A percentile compares a stretch with the other conserved stretches of the same genome.
Evolutionary conservation across 2,113 vertebrate species (phyloP).

Genomic region (Sorex fumeus): DNA sequence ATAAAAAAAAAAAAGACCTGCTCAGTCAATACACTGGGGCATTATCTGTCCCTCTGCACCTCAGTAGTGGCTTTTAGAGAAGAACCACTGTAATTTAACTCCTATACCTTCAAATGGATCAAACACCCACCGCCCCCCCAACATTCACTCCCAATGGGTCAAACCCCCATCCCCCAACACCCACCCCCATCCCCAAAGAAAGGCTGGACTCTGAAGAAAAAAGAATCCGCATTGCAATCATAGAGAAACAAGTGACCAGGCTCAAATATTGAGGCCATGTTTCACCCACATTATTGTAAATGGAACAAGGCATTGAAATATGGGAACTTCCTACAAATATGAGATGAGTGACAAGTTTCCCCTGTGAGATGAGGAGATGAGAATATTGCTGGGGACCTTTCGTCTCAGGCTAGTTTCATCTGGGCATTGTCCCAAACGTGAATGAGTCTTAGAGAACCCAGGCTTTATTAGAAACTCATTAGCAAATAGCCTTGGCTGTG

Average conservation of each 20-base stretch:
- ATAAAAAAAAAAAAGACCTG: background rate
- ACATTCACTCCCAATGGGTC: background rate
- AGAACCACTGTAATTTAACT: background rate
- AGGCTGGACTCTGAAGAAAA: background rate
- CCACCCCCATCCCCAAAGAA: slow-evolving; percentile 20
- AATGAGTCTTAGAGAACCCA: slow-evolving; percentile 75
- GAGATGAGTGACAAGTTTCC: slow-evolving; percentile 17
- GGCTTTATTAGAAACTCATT: slow-evolving; percentile 81
- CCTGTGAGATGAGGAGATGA: slow-evolving; percentile 7
- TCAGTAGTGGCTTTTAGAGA: slow-evolving; percentile 15
- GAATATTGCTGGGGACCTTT: slow-evolving; percentile 58
- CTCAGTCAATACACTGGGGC: background rate
- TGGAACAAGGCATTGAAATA: slow-evolving; percentile 67
- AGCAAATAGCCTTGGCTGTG: slow-evolving; percentile 75
- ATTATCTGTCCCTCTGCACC: background rate
- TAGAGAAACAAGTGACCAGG: background rate
- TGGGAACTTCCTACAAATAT: background rate
- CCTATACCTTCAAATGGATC: background rate
- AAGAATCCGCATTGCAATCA: slow-evolving; percentile 1
- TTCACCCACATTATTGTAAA: slow-evolving; percentile 57
- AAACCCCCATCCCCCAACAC: background rate
- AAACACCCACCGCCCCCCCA: slow-evolving; percentile 8
- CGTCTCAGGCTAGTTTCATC: slow-evolving; percentile 68
- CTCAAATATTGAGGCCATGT: slow-evolving; percentile 61
- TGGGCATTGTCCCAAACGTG: slow-evolving; percentile 66